Conservation (phyloP, 2,888 invertebrate genomes). For the Dorcus hopei region DNA sequence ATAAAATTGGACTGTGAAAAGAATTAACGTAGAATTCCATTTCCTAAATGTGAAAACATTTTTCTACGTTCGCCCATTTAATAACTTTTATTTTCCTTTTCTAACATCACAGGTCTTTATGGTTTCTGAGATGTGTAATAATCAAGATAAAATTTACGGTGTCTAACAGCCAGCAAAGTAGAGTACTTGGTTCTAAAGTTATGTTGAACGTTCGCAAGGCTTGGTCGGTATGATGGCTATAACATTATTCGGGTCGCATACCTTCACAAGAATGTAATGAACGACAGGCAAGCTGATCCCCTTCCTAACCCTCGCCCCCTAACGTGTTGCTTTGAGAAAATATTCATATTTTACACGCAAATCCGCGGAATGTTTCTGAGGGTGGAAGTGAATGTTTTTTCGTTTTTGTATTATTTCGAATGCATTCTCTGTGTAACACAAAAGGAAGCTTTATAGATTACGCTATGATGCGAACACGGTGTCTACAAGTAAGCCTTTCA, state of each 20-base stretch:
- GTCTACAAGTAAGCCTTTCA: no score
- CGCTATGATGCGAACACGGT: no score
- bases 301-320: slow-evolving; percentile 20
- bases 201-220: slow-evolving; percentile 19
- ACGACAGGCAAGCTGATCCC: slow-evolving; percentile 19
- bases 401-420: no score
- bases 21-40: no score
- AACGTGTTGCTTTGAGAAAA: slow-evolving; percentile 19
- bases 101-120: no score
- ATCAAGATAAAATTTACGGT: not conserved
- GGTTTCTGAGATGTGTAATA: not conserved
- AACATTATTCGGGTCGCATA: slow-evolving; percentile 25
- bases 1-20: no score
- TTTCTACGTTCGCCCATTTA: no score
- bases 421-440: no score
- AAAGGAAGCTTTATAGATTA: no score
- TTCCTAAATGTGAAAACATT: no score
- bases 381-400: no score
- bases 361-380: slow-evolving; percentile 16
- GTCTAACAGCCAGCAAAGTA: not conserved
- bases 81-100: no score
- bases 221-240: slow-evolving; percentile 17
- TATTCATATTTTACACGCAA: slow-evolving; percentile 24
- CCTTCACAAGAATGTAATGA: slow-evolving; percentile 19
- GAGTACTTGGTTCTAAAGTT: slow-evolving; percentile 7